Percentiles rank a stretch among this genome's conserved stretches.
Evolutionary conservation across 1,140 invertebrate genomes (phyloP).

Genomic region (Tetramorium simillimum): DNA sequence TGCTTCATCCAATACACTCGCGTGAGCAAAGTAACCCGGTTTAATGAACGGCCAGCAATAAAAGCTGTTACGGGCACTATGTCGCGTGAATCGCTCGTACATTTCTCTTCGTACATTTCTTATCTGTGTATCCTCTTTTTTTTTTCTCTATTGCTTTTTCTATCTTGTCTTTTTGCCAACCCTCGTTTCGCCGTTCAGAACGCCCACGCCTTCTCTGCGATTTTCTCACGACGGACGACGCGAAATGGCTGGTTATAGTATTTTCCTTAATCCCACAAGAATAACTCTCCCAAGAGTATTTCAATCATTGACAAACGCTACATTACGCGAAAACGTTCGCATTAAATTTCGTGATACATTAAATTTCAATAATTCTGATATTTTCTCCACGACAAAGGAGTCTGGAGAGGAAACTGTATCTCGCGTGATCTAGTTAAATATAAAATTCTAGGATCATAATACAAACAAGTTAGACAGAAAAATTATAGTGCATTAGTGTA

Average conservation of each 20-base stretch:
- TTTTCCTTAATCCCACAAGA: neutral
- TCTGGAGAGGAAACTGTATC: neutral
- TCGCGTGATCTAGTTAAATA: neutral
- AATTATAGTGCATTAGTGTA: slow-evolving; percentile 1
- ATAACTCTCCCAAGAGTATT: neutral
- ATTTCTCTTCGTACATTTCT: neutral
- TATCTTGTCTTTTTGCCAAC: neutral
- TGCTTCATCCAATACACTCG: slow-evolving; percentile 45
- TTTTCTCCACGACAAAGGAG: neutral
- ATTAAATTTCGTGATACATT: neutral
- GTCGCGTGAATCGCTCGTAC: slow-evolving; percentile 21
- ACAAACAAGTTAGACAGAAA: neutral
- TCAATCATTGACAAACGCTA: neutral
- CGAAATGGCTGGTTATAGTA: neutral
- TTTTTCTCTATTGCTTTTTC: neutral
- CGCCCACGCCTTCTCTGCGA: neutral
- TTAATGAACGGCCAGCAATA: slow-evolving; percentile 62
- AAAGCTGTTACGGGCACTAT: slow-evolving; percentile 44
- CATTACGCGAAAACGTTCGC: neutral
- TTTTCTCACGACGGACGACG: neutral
- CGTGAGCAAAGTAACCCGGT: slow-evolving; percentile 41
- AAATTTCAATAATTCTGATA: neutral
- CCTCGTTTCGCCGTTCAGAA: slow-evolving; percentile 39
- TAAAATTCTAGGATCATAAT: slow-evolving; percentile 4
- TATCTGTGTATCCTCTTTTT: neutral